Base-by-base conservation (phyloP, 92 coral and sea anemone species). In the Porites lobata region DNA sequence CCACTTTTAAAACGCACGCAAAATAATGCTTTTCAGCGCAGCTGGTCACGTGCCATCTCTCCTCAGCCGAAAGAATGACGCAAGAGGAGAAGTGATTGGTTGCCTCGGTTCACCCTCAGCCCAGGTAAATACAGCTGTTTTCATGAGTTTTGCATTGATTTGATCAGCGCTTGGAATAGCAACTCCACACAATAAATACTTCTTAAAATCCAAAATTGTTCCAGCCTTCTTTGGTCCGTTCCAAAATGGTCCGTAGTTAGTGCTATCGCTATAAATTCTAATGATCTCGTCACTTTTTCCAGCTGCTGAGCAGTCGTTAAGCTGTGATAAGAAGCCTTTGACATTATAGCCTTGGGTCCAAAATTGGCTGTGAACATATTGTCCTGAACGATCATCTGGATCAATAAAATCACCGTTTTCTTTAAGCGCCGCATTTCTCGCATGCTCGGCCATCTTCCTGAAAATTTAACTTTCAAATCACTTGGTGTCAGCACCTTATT, bases 91-190 rank as follows among this genome's bases (percentile, higher is more conserved):
- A 0, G 89, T 68, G 56, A 95, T 85, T 7, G 89, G 84, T 19
- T 70, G 66, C 17, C 61, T 83, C 2, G 96, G 98, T 67, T 95
- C 95, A 11, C 82, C 91, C 15, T 51, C 75, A 12, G 98, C 96
- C 98, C 98, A 95, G 1, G 98, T 93, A 62, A 95, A 93, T 7
- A 95, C 87, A 8, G 95, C 96, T 5, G 98, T 91, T 72, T 64
- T 72, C 57, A 95, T 79, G 17, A 95, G 82, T 51, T 88, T 75
- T 17, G 96, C 86, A 76, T 91, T 91, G 57, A 95, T 89, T 66
- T 95, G 96, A 71, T 95, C 96, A 1, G 95, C 98, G 12, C 92
- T 86, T 19, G 88, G 92, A 22, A 93, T 86, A 6, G 51, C 79
- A 0, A 93, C 83, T 26, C 95, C 96, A 75, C 96, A 93, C 59